A percentile compares a stretch with the other conserved stretches of the same genome.
phyloP scores from a whole-genome alignment of 2,888 invertebrate genomes.

The Zaprionus obscuricornis region DNA sequence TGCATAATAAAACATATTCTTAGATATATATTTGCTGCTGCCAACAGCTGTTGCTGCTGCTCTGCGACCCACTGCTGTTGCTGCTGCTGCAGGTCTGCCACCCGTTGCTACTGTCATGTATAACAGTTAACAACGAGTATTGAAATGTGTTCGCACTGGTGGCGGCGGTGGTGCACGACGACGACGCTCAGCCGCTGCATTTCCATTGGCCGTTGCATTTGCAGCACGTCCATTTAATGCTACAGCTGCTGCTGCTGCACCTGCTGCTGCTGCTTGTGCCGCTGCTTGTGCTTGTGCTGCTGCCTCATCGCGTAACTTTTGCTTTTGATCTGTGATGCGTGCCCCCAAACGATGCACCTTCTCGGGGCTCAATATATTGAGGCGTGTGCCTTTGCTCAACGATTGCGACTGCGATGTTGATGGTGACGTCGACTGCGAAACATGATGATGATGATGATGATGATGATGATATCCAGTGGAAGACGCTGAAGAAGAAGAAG shows the following conservation, averaged over 20 bases:
- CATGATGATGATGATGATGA: no score
- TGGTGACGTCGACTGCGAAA: conserved; percentile 17
- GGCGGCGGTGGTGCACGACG: conserved; percentile 70
- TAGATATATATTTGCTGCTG: no score
- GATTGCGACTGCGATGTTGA: conserved; percentile 18
- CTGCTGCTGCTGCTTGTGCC: conserved; percentile 16
- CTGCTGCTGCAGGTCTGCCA: no score
- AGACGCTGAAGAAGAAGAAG: no score
- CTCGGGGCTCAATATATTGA: conserved; percentile 82
- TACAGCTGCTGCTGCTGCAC: conserved; percentile 11
- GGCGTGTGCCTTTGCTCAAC: conserved; percentile 61
- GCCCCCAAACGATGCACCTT: conserved; percentile 81
- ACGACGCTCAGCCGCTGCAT: conserved; percentile 50
- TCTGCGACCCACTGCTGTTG: no score
- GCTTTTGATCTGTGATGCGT: conserved; percentile 79
- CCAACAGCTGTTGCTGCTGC: no score
- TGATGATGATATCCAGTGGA: no score
- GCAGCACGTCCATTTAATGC: conserved; percentile 26
- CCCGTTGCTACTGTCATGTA: conserved; percentile 10
- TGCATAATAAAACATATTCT: no score
- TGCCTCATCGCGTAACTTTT: conserved; percentile 60
- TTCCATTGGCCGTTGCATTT: neutral
- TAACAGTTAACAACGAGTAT: conserved; percentile 66
- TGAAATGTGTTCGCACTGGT: conserved; percentile 73
- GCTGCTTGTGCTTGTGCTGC: conserved; percentile 17